A percentile compares a stretch with the other conserved stretches of the same genome.
These are phyloP conservation scores for Temnothorax unifasciatus DNA, from an alignment of 2,888 invertebrate species.

Conservation along the genomic window DNA sequence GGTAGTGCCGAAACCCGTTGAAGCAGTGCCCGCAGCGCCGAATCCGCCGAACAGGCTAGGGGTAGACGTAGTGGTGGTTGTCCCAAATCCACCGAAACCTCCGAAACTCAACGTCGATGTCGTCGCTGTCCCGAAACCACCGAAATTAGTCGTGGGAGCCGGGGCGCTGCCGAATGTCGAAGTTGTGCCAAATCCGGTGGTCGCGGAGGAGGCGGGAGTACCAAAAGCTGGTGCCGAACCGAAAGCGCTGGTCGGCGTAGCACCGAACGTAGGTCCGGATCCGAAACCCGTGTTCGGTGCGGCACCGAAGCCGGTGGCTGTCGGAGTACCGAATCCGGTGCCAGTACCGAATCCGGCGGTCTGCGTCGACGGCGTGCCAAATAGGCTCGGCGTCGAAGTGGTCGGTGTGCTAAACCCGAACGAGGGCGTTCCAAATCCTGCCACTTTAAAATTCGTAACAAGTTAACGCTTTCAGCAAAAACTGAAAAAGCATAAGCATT, in stretches of 20 bases:
- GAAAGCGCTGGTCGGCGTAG: conserved; percentile 72
- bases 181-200: conserved; percentile 86
- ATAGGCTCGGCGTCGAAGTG: conserved; percentile 87
- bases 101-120: conserved; percentile 80
- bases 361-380: conserved; percentile 85
- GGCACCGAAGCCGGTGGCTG: conserved; percentile 87
- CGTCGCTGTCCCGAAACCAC: conserved; percentile 80
- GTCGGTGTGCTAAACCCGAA: conserved; percentile 86
- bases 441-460: conserved; percentile 70
- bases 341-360: conserved; percentile 86
- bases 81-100: conserved; percentile 82
- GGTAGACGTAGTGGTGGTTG: conserved; percentile 82
- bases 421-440: conserved; percentile 86
- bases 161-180: conserved; percentile 87
- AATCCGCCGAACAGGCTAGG: conserved; percentile 87
- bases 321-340: conserved; percentile 86
- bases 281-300: conserved; percentile 86
- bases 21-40: conserved; percentile 86
- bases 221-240: conserved; percentile 78
- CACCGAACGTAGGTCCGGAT: conserved; percentile 77
- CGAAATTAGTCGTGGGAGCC: conserved; percentile 76
- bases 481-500: not conserved
- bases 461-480: conserved; percentile 6
- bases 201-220: conserved; percentile 76
- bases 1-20: conserved; percentile 85